Evolutionary conservation across 2,888 invertebrate species (phyloP), one percentile per base, ranked within the genome.

Genomic region (Palloptera scutellata): DNA sequence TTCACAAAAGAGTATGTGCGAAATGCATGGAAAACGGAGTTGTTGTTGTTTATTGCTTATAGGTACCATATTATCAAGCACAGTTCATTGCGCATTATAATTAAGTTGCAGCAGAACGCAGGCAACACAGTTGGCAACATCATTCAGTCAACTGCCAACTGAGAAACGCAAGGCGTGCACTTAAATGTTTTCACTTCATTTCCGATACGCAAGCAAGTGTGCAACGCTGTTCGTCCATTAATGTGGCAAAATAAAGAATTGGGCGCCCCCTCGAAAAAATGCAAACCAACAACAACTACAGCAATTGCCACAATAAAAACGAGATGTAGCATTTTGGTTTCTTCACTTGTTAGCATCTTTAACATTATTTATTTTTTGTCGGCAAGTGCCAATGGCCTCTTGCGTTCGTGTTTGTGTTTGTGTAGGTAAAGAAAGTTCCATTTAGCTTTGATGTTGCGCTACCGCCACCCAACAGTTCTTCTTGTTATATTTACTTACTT

Each of bases 131-230:
- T 30, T 30, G 30, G 30, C 30, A 30, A 30, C 30, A 30, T 4
- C 30, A 30, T 2, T 30, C 30, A 30, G 30, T 30, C n/a, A 30
- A 2, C 30, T 30, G 54, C 30, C 55, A 40, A 45, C 43, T 45
- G 55, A 43, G 30, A 30, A 20, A 42, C 43, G 43, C 20, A 45
- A 52, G 63, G 45, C 48, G n/a, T 13, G 41, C 52, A 52, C 57
- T 59, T 58, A 17, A 52, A 52, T 64, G 52, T 64, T 64, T 64
- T 64, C 64, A 64, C 64, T 64, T 58, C 10, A 58, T 52, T 64
- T 58, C 42, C 42, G 41, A 20, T 13, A 19, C 42, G 42, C 30
- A 30, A 30, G 42, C 30, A 30, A 30, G 30, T 4, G 48, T 48
- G 48, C 48, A 48, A n/a, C 8, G 48, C 45, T 12, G 1, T n/a